A percentile compares a stretch with the other conserved stretches of the same genome.
These are phyloP conservation scores for Meloidogyne chitwoodi DNA, from an alignment of 1,140 invertebrate genomes.

Conservation along the genomic window DNA sequence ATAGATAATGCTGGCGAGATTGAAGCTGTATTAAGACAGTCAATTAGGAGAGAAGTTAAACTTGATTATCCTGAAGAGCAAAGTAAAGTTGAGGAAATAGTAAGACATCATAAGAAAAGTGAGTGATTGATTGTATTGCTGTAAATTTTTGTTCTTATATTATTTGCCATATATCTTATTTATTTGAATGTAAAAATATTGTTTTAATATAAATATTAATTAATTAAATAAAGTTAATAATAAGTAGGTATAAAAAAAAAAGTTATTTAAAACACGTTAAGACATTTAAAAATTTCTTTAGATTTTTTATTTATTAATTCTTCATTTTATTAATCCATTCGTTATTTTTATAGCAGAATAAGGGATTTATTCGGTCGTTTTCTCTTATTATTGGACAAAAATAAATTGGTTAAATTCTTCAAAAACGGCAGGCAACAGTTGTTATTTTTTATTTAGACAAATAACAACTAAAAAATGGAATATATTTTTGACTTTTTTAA, in stretches of 20 bases:
- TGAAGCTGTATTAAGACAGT: background rate
- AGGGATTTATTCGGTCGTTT: background rate
- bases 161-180: too few species aligned
- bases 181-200: too few species aligned
- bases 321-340: background rate
- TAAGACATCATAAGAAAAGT: background rate
- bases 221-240: too few species aligned
- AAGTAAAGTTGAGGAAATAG: background rate
- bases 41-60: background rate
- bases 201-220: too few species aligned
- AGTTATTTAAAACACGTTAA: too few species aligned
- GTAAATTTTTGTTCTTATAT: too few species aligned
- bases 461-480: too few species aligned
- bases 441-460: background rate
- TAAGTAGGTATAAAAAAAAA: too few species aligned
- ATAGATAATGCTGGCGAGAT: background rate
- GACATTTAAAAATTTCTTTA: too few species aligned
- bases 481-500: too few species aligned
- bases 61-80: background rate
- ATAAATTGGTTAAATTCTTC: background rate
- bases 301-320: background rate
- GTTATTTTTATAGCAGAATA: background rate
- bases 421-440: background rate
- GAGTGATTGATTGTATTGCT: background rate
- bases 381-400: background rate